These are phyloP conservation scores for Zosterops japonicus DNA, from an alignment of 2,113 vertebrate genomes.

Conservation along the genomic window DNA sequence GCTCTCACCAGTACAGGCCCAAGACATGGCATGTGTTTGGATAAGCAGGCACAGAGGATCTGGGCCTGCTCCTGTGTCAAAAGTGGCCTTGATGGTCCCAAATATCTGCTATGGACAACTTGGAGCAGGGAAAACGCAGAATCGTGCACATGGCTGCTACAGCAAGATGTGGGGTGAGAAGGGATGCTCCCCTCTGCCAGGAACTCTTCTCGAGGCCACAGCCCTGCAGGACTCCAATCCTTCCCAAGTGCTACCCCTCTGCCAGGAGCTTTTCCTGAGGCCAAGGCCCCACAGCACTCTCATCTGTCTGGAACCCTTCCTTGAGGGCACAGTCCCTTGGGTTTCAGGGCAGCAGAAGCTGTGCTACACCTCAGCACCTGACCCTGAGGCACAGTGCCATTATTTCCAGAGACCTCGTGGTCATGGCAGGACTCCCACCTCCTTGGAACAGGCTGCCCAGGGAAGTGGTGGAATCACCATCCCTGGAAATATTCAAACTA, in stretches of 20 bases:
- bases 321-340: background rate
- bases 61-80: background rate
- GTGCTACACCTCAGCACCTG: background rate
- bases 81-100: background rate
- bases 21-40: background rate
- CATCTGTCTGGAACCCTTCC: background rate
- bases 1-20: background rate
- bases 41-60: background rate
- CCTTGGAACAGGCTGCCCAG: background rate
- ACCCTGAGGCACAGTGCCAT: rapidly evolving
- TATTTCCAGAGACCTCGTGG: background rate
- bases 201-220: rapidly evolving
- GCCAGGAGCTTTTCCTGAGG: background rate
- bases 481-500: background rate
- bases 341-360: background rate
- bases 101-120: background rate
- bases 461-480: background rate
- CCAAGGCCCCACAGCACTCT: background rate
- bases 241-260: background rate
- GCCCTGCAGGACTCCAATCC: background rate
- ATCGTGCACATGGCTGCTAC: background rate
- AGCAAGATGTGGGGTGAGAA: rapidly evolving
- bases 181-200: background rate
- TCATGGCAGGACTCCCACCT: background rate
- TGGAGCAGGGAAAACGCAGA: background rate